Base-by-base conservation (phyloP, 2,113 vertebrate genomes). In the Vidua chalybeata region DNA sequence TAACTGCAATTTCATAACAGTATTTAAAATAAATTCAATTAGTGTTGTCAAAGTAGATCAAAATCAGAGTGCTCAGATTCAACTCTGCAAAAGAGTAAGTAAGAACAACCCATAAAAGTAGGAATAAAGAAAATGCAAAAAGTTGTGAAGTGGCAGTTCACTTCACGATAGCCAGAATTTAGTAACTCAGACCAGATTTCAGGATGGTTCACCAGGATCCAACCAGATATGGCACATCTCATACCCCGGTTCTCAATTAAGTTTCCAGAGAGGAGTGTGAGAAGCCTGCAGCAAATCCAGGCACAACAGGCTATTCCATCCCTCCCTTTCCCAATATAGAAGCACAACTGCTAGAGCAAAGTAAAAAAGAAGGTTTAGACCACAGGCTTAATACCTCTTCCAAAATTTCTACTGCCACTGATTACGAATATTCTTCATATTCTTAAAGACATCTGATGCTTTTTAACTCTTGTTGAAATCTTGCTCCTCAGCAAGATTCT, bases 391-490 rank as follows among this genome's bases (percentile, higher is more conserved):
- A 92, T 86, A 89, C 28, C 86, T 83, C 79, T 89, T 93, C 85
- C 90, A 90, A 93, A 90, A 72, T 52, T 75, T 92, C 56, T 92
- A 75, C 73, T 81, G 73, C 72, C 69, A 21, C 72, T 74, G 83
- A 90, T 95, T 87, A 94, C 1, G 2, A 93, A 95, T 92, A 94
- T 93, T 84, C 66, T 92, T 92, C 56, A 46, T 89, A 84, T 75
- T 90, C 76, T 45, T 90, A 54, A 68, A 96, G 90, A 96, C 90
- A 95, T 96, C 66, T 89, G 89, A 95, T 89, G 56, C 69, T 87
- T 96, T 96, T 89, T 94, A 81, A 96, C 94, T 95, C 93, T 61
- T 89, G 89, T 37, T 82, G 90, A 87, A 90, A 94, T 92, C 86
- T 96, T 84, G 80, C 73, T 94, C 80, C 71, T 75, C 90, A 90